Conservation (phyloP, 2,113 vertebrate genomes). For the Prunella fulvescens region DNA sequence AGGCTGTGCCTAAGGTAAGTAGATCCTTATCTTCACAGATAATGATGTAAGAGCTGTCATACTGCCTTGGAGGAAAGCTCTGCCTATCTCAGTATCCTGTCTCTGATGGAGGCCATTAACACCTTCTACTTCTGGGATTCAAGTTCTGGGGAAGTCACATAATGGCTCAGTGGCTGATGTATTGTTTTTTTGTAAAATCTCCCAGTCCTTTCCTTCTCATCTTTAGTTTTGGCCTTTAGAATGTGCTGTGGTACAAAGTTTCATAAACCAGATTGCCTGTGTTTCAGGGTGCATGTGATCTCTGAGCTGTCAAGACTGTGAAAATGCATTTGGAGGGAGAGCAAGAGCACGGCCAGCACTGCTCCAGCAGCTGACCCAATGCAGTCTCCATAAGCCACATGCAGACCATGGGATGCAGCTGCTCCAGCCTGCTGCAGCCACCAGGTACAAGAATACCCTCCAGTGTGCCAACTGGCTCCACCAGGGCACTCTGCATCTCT, state of each 20-base stretch:
- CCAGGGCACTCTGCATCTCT: not conserved
- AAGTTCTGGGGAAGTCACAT: not conserved
- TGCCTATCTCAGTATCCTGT: accelerated
- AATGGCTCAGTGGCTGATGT: not conserved
- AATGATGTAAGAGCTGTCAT: not conserved
- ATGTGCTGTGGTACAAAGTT: not conserved
- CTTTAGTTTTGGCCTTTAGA: not conserved
- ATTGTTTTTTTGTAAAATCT: not conserved
- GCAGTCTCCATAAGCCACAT: not conserved
- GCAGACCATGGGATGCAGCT: not conserved
- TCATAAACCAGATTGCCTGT: not conserved
- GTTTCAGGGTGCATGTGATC: accelerated
- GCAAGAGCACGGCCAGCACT: not conserved
- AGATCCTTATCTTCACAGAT: not conserved
- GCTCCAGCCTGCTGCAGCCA: not conserved
- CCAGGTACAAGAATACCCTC: not conserved
- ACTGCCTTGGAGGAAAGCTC: not conserved
- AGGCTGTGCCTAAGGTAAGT: not conserved
- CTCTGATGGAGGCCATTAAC: not conserved
- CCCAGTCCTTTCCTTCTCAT: not conserved
- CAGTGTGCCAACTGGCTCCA: accelerated
- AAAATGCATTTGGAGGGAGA: not conserved
- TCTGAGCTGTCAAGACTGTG: not conserved
- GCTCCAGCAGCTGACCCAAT: not conserved
- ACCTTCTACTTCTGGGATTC: not conserved